Evolutionary conservation across 92 coral and sea anemone species (phyloP).

Genomic region (Phenganax stokvisi): DNA sequence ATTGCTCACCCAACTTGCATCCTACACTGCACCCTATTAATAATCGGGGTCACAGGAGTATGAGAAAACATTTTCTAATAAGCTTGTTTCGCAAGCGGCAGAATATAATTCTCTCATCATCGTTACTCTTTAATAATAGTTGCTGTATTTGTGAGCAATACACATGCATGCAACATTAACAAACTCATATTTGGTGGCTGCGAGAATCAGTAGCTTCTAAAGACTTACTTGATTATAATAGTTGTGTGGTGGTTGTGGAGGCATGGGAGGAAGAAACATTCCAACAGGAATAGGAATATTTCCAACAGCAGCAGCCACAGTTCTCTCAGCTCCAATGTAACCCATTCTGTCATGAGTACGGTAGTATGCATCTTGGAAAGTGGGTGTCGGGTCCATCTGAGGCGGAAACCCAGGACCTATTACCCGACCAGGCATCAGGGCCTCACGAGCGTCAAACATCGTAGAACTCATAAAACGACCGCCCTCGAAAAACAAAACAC

Average conservation of each 20-base stretch:
- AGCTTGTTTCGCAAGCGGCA: too few relatives aligned
- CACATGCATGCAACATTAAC: too few relatives aligned
- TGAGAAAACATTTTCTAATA: too few relatives aligned
- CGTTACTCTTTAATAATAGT: too few relatives aligned
- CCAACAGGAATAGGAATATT: constrained; percentile 99
- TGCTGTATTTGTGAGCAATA: too few relatives aligned
- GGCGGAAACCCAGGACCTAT: constrained; percentile 76
- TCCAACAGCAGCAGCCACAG: constrained; percentile 96
- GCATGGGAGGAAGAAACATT: constrained; percentile 97
- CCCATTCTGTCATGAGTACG: constrained; percentile 97
- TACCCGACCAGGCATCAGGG: constrained; percentile 87
- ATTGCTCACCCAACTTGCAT: too few relatives aligned
- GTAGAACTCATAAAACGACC: constrained; percentile 99
- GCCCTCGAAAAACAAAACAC: constrained; percentile 49
- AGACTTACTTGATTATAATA: constrained; percentile 83
- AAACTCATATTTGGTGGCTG: too few relatives aligned
- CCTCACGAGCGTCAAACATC: constrained; percentile 99
- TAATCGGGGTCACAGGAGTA: too few relatives aligned
- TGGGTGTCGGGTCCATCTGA: constrained; percentile 79
- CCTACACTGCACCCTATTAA: too few relatives aligned
- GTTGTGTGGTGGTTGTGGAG: constrained; percentile 90
- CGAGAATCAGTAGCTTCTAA: too few relatives aligned
- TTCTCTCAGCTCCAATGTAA: constrained; percentile 94
- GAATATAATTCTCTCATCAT: too few relatives aligned
- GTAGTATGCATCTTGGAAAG: constrained; percentile 82